A percentile compares a stretch with the other conserved stretches of the same genome.
phyloP scores from a whole-genome alignment of 2,888 invertebrate genomes.

The Leptothorax acervorum region DNA sequence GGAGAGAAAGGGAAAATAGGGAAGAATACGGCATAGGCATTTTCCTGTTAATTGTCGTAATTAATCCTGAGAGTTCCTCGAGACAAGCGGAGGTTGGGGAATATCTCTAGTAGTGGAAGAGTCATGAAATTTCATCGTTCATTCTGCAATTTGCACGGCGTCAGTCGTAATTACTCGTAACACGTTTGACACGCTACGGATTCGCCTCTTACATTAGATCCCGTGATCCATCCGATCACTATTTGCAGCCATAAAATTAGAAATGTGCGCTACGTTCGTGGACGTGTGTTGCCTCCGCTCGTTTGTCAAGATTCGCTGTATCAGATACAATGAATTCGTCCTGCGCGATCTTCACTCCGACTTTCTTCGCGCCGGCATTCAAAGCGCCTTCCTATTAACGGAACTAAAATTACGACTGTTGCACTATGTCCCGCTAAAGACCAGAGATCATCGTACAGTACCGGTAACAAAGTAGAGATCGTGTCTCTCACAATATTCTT shows the following conservation, averaged over 20 bases:
- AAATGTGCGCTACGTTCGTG: constrained; percentile 57
- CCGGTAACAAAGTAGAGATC: constrained; percentile 50
- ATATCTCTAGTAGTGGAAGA: constrained; percentile 62
- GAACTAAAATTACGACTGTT: constrained; percentile 54
- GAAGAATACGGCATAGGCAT: constrained; percentile 4
- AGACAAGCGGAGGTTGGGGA: constrained; percentile 47
- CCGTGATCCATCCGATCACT: constrained; percentile 57
- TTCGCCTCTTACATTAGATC: constrained; percentile 61
- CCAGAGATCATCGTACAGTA: constrained; percentile 57
- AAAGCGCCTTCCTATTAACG: constrained; percentile 47
- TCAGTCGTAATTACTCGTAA: constrained; percentile 59
- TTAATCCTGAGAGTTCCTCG: constrained; percentile 71
- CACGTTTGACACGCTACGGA: constrained; percentile 39
- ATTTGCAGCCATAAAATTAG: constrained; percentile 63
- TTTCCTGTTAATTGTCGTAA: constrained; percentile 74
- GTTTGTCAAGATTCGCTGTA: constrained; percentile 29
- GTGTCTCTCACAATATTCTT: constrained; percentile 54
- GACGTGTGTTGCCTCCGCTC: constrained; percentile 24
- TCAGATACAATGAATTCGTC: constrained; percentile 57
- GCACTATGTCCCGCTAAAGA: constrained; percentile 55
- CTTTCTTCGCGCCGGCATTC: constrained; percentile 40
- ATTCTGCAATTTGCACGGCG: constrained; percentile 68
- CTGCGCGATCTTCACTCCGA: constrained; percentile 26
- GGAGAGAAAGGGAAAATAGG: constrained; percentile 7
- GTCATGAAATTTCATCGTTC: constrained; percentile 66